Conservation (phyloP, 2,888 invertebrate species). For the Cantharis rufa region DNA sequence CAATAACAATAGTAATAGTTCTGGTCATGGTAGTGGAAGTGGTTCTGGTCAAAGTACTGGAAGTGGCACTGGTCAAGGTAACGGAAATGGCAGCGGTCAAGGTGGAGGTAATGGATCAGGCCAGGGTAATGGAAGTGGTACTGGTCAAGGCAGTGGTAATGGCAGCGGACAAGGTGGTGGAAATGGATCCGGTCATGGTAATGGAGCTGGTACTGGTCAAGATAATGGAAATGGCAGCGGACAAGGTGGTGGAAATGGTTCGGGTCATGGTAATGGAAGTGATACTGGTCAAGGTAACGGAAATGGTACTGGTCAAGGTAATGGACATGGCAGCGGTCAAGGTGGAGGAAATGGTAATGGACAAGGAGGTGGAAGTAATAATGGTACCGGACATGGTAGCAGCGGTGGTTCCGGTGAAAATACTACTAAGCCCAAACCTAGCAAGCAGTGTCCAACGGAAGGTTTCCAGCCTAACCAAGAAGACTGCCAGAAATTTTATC, state of each 20-base stretch:
- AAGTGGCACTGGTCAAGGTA: background rate
- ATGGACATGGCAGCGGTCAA: background rate
- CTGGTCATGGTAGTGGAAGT: background rate
- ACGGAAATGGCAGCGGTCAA: background rate
- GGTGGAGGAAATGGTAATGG: background rate
- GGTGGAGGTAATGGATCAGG: background rate
- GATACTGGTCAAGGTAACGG: background rate
- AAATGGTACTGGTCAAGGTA: background rate
- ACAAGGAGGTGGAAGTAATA: constrained; percentile 13
- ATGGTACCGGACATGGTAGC: constrained; percentile 48
- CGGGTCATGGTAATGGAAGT: constrained; percentile 28
- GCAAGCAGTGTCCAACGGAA: background rate
- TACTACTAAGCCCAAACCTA: background rate
- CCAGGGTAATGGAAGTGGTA: background rate
- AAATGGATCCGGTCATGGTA: background rate
- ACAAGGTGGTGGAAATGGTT: background rate
- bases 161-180: no score
- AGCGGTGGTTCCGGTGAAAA: background rate
- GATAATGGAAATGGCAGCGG: constrained; percentile 3
- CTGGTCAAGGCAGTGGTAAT: background rate
- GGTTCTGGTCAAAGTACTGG: background rate
- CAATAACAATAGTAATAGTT: background rate
- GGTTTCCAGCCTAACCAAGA: background rate
- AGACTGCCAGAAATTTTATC: constrained; percentile 60
- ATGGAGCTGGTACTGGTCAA: background rate